Percentiles rank a stretch among this genome's conserved stretches.
Conservation (phyloP, 2,888 invertebrate genomes). For the Harpalus rufipes region DNA sequence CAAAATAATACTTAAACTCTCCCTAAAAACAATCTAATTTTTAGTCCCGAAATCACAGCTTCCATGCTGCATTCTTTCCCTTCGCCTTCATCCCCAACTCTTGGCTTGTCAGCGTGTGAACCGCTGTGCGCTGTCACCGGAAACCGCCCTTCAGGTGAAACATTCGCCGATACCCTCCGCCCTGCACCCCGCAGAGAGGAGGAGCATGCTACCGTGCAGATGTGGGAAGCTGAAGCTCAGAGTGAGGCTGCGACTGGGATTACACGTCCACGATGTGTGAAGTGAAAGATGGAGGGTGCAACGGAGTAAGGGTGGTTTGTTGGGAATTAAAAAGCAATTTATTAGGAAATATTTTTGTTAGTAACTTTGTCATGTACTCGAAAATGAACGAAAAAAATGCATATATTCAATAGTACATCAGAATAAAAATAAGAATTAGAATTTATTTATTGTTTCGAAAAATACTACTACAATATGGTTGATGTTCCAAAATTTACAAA, state of each 20-base stretch:
- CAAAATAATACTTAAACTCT: background rate
- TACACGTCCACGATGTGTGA: constrained; percentile 26
- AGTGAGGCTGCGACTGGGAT: constrained; percentile 1
- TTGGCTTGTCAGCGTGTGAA: constrained; percentile 72
- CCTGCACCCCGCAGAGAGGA: constrained; percentile 20
- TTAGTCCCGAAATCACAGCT: background rate
- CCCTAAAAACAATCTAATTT: too few relatives aligned
- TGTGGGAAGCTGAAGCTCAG: constrained; percentile 71
- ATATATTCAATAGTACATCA: background rate
- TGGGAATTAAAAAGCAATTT: background rate
- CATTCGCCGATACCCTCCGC: constrained; percentile 47
- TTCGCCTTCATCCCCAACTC: background rate
- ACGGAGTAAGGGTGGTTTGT: background rate
- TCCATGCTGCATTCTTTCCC: background rate
- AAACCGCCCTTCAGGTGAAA: constrained; percentile 76
- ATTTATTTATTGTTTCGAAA: background rate
- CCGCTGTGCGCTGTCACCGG: constrained; percentile 73
- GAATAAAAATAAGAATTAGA: too few relatives aligned
- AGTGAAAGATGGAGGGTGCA: background rate
- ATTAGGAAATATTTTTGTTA: background rate
- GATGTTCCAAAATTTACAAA: background rate
- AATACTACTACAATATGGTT: background rate
- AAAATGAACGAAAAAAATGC: too few relatives aligned
- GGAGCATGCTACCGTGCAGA: constrained; percentile 70
- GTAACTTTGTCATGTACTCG: background rate